phyloP scores from a whole-genome alignment of 2,113 vertebrate genomes.

The Rhinichthys klamathensis region DNA sequence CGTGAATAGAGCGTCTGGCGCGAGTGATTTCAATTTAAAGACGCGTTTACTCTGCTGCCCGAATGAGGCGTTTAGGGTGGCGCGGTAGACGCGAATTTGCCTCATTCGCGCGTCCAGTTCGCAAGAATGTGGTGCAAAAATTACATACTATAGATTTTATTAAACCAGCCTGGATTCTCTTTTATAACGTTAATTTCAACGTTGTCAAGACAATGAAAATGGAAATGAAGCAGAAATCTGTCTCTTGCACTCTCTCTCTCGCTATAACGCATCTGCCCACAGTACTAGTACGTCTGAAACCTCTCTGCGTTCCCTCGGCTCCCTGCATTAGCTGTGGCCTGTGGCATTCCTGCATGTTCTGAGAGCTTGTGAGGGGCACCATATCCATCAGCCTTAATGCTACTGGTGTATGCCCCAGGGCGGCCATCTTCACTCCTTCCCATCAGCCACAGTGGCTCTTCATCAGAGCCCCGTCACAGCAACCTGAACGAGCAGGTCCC shows the following conservation, averaged over 20 bases:
- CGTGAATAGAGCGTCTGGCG: no score
- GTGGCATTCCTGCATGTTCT: constrained; percentile 72
- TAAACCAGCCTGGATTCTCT: not conserved
- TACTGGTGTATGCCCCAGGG: constrained; percentile 78
- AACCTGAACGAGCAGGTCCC: constrained; percentile 65
- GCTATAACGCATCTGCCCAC: not conserved
- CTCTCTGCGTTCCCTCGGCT: constrained; percentile 22
- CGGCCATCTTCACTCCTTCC: constrained; percentile 78
- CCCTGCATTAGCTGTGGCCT: constrained; percentile 83
- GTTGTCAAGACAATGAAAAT: not conserved
- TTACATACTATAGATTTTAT: not conserved
- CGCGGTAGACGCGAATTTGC: no score
- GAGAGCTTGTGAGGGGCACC: constrained; percentile 78
- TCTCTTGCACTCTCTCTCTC: not conserved
- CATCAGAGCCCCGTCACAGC: constrained; percentile 61
- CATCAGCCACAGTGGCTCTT: constrained; percentile 65
- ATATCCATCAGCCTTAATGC: constrained; percentile 81
- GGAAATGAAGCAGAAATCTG: not conserved
- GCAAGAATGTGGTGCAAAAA: no score
- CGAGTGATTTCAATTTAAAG: no score
- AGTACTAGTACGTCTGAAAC: constrained; percentile 1
- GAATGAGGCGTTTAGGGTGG: no score
- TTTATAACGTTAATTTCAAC: not conserved
- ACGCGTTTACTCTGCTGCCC: no score
- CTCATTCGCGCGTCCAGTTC: no score